Conservation (phyloP, 2,113 vertebrate species). For the Anolis sagrei region DNA sequence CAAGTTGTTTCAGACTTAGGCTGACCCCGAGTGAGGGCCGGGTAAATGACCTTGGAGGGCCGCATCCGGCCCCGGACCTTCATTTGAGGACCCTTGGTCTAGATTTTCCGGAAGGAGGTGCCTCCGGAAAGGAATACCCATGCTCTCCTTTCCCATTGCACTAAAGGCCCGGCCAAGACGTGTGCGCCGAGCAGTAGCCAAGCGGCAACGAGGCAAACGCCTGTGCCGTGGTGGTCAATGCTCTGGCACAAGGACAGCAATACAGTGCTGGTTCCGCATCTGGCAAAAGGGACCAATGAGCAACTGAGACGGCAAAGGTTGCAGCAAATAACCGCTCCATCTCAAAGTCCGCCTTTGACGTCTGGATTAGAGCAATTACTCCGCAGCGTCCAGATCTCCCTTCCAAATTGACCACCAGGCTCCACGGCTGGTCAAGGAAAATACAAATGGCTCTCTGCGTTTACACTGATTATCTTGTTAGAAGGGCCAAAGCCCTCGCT, state of each 20-base stretch:
- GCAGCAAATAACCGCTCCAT: conserved; percentile 6
- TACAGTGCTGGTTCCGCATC: background rate
- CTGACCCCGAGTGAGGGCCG: too few species aligned
- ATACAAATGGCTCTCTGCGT: conserved; percentile 28
- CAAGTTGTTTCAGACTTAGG: too few species aligned
- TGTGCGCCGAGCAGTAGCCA: background rate
- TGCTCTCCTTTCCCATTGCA: background rate
- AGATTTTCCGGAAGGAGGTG: too few species aligned
- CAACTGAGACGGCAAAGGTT: background rate
- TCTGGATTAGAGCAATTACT: conserved; percentile 68
- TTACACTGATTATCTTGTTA: conserved; percentile 49
- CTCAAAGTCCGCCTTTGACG: conserved; percentile 51
- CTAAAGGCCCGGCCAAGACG: too few species aligned
- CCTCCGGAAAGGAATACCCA: too few species aligned
- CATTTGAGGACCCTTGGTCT: too few species aligned
- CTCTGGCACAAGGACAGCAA: background rate
- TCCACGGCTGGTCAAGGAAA: conserved; percentile 35
- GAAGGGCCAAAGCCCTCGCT: conserved; percentile 44
- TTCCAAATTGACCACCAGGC: conserved; percentile 52
- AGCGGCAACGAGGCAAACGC: accelerated
- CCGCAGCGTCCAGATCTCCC: conserved; percentile 44
- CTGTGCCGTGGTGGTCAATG: background rate
- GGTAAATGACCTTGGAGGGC: too few species aligned
- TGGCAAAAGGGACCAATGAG: too few species aligned
- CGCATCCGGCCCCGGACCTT: too few species aligned